Evolutionary conservation across 2,888 invertebrate species (phyloP).

Genomic region (Cheilosia scutellata): DNA sequence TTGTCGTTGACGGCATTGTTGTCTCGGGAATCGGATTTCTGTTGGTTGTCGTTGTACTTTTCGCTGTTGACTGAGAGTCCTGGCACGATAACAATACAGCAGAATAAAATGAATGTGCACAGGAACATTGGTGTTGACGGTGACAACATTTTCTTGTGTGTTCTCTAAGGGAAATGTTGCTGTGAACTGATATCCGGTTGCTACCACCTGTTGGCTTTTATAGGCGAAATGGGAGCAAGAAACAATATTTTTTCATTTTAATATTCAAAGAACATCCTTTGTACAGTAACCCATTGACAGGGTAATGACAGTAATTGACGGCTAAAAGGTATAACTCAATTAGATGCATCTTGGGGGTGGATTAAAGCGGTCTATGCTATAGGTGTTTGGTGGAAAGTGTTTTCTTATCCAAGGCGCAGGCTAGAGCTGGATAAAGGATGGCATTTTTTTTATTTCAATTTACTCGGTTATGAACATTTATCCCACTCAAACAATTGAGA

Average conservation of each 20-base stretch:
- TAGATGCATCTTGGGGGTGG: conserved; percentile 43
- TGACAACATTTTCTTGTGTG: conserved; percentile 48
- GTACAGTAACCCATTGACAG: conserved; percentile 6
- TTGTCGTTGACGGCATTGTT: neutral
- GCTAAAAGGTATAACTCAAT: conserved; percentile 66
- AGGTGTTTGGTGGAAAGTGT: neutral
- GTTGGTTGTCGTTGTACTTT: conserved; percentile 60
- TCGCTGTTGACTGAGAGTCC: conserved; percentile 58
- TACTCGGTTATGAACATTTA: no score
- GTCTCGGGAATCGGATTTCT: conserved; percentile 52
- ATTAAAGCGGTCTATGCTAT: conserved; percentile 11
- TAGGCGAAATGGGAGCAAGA: conserved; percentile 21
- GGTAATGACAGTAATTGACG: conserved; percentile 69
- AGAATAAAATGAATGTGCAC: conserved; percentile 50
- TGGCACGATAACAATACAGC: conserved; percentile 52
- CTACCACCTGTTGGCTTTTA: conserved; percentile 43
- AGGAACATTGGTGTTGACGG: conserved; percentile 54
- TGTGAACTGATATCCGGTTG: conserved; percentile 45
- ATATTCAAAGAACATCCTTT: conserved; percentile 34
- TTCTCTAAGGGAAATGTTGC: conserved; percentile 12
- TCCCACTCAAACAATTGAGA: no score
- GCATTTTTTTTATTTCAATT: neutral
- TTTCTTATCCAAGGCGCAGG: neutral
- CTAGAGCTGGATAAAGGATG: neutral
- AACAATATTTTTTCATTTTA: conserved; percentile 11